Evolutionary conservation across 2,888 invertebrate species (phyloP).

Genomic region (Gymnoscelis rufifasciata): DNA sequence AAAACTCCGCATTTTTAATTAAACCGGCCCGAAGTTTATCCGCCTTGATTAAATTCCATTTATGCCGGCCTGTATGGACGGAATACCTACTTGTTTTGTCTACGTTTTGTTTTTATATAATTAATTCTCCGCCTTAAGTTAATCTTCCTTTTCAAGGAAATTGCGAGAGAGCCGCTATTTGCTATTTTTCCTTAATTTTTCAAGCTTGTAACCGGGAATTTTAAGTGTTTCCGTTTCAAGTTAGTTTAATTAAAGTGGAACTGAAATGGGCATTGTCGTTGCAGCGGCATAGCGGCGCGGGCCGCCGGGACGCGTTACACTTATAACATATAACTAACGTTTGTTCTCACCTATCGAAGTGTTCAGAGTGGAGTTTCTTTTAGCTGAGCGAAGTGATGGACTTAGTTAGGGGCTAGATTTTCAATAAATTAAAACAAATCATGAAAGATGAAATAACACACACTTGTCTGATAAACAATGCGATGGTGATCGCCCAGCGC

Average conservation of each 20-base stretch:
- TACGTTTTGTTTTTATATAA: slow-evolving; percentile 31
- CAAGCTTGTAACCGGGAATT: slow-evolving; percentile 14
- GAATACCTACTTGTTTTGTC: slow-evolving; percentile 26
- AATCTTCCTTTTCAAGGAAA: slow-evolving; percentile 25
- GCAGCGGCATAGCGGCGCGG: too few relatives aligned
- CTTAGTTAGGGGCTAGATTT: too few relatives aligned
- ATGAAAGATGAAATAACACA: too few relatives aligned
- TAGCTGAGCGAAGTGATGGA: too few relatives aligned
- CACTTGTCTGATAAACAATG: too few relatives aligned
- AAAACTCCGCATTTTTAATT: slow-evolving; percentile 33
- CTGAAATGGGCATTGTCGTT: too few relatives aligned
- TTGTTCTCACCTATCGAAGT: too few relatives aligned
- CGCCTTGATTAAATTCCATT: slow-evolving; percentile 39
- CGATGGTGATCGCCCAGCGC: too few relatives aligned
- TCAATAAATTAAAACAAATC: too few relatives aligned
- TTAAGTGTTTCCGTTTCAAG: slow-evolving; percentile 11
- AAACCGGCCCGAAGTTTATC: slow-evolving; percentile 30
- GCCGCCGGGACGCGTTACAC: too few relatives aligned
- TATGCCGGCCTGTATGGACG: slow-evolving; percentile 30
- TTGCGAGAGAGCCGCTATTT: slow-evolving; percentile 17
- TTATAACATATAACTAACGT: too few relatives aligned
- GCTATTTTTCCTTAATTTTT: slow-evolving; percentile 20
- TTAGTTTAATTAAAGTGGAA: slow-evolving; percentile 15
- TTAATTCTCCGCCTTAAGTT: slow-evolving; percentile 29
- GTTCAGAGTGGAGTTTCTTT: too few relatives aligned